A percentile compares a stretch with the other conserved stretches of the same genome.
Conservation (phyloP, 2,113 vertebrate genomes). For the Coptodon rendalli region DNA sequence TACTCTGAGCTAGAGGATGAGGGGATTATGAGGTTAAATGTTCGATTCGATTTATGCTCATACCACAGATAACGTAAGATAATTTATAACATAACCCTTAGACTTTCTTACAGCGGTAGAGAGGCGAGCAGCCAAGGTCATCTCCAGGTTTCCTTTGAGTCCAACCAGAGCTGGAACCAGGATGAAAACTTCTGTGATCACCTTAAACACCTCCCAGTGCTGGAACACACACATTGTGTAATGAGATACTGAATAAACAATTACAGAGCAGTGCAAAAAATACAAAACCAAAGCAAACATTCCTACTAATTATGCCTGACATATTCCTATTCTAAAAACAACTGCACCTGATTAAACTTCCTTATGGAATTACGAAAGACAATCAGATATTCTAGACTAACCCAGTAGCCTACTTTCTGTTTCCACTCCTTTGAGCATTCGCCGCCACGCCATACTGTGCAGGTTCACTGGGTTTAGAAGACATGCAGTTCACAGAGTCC, state of each 20-base stretch:
- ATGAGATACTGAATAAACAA: neutral
- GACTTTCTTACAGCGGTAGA: constrained; percentile 84
- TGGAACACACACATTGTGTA: constrained; percentile 55
- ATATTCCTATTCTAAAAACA: neutral
- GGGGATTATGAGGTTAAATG: neutral
- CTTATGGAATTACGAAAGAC: constrained; percentile 10
- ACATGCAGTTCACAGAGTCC: constrained; percentile 3
- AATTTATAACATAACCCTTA: neutral
- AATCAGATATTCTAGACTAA: constrained; percentile 41
- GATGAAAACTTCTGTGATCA: constrained; percentile 88
- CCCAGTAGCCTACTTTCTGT: constrained; percentile 35
- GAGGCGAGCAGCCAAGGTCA: constrained; percentile 93
- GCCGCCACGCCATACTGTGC: neutral
- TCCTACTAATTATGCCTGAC: neutral
- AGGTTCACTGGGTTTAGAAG: constrained; percentile 31
- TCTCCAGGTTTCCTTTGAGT: constrained; percentile 96
- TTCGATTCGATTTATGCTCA: neutral
- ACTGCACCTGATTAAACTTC: neutral
- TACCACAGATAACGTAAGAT: neutral
- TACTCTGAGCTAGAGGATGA: neutral
- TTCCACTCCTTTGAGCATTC: constrained; percentile 25
- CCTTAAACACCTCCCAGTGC: constrained; percentile 93
- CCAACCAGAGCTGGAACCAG: constrained; percentile 92
- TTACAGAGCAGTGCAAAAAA: neutral
- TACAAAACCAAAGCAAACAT: neutral